A percentile compares a stretch with the other conserved stretches of the same genome.
These are phyloP conservation scores for Pollenia griseotomentosa DNA, from an alignment of 2,888 invertebrate species.

Conservation along the genomic window DNA sequence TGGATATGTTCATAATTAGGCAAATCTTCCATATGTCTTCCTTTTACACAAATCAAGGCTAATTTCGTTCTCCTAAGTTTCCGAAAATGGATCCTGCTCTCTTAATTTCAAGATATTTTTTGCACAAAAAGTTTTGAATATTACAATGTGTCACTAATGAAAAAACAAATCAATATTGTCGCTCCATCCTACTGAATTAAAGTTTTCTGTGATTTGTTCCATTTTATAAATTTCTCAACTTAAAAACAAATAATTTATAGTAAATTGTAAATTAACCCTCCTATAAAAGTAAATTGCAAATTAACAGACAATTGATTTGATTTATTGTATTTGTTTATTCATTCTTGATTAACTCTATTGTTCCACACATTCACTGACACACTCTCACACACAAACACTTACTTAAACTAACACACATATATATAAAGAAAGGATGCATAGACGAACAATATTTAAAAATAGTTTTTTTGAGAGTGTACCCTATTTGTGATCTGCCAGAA, in stretches of 20 bases:
- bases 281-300: background rate
- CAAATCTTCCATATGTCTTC: too few species aligned
- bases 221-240: too few species aligned
- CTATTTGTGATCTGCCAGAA: too few species aligned
- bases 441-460: too few species aligned
- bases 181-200: background rate
- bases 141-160: too few species aligned
- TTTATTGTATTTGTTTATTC: constrained; percentile 43
- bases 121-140: too few species aligned
- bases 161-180: background rate
- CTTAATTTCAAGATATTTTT: too few species aligned
- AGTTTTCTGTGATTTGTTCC: background rate
- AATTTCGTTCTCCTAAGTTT: too few species aligned
- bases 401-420: background rate
- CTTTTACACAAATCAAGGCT: too few species aligned
- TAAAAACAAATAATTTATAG: background rate
- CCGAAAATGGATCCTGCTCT: too few species aligned
- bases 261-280: background rate
- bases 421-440: background rate
- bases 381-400: background rate
- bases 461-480: too few species aligned
- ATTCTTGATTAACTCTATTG: constrained; percentile 63
- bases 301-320: constrained; percentile 35
- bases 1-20: too few species aligned
- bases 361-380: background rate